These are phyloP conservation scores for Fringilla coelebs DNA, from an alignment of 2,797 vertebrate species.

Conservation along the genomic window DNA sequence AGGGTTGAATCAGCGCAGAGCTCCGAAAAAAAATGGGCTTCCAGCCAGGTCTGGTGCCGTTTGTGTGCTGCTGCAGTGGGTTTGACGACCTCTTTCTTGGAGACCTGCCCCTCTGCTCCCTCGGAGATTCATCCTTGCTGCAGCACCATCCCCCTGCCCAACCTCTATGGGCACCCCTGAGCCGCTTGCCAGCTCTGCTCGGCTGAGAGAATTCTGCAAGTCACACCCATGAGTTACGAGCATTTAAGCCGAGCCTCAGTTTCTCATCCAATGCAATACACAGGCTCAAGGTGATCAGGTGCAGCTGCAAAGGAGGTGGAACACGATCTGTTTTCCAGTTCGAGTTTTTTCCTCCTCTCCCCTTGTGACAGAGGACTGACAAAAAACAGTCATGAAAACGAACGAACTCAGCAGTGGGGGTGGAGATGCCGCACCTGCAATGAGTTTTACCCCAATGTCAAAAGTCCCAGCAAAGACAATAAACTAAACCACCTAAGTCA, in stretches of 20 bases:
- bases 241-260: background rate
- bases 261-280: background rate
- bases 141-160: background rate
- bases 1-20: slow-evolving; percentile 48
- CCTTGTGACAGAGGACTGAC: background rate
- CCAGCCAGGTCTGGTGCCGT: slow-evolving; percentile 15
- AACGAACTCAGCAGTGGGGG: background rate
- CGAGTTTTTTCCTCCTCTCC: background rate
- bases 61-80: slow-evolving; percentile 28
- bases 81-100: slow-evolving; percentile 38
- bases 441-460: background rate
- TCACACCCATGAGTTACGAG: background rate
- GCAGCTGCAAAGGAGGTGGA: background rate
- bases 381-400: background rate
- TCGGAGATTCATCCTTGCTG: slow-evolving; percentile 13
- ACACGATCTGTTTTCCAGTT: background rate
- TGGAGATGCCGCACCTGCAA: background rate
- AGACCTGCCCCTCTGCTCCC: slow-evolving; percentile 15
- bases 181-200: background rate
- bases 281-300: background rate
- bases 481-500: background rate
- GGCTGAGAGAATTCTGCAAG: slow-evolving; percentile 14
- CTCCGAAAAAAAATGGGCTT: background rate
- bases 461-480: background rate
- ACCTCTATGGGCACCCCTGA: background rate